These are phyloP conservation scores for Drosophila paulistorum DNA, from an alignment of 1,140 invertebrate genomes.

Conservation along the genomic window DNA sequence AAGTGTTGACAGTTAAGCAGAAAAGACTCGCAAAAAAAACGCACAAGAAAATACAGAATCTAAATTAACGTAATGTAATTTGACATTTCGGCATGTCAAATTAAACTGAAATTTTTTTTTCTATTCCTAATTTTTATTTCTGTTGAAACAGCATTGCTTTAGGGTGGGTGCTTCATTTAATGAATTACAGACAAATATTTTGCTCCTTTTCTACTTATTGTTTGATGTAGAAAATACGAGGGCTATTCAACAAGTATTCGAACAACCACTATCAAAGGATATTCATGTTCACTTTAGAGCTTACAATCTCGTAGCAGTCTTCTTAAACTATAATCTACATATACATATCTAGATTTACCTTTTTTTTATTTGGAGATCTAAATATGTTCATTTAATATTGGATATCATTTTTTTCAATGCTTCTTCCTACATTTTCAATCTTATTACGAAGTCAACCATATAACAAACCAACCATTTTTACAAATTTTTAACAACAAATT, in stretches of 20 bases:
- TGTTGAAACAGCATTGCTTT: slow-evolving; percentile 13
- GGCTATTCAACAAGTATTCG: not conserved
- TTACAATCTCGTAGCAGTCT: too few species aligned
- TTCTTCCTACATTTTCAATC: too few species aligned
- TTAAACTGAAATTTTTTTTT: slow-evolving; percentile 60
- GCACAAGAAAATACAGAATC: slow-evolving; percentile 39
- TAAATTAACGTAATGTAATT: slow-evolving; percentile 75
- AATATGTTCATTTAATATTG: too few species aligned
- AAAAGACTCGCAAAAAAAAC: slow-evolving; percentile 10
- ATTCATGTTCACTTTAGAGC: too few species aligned
- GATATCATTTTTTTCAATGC: too few species aligned
- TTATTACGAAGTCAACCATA: too few species aligned
- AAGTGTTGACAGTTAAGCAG: slow-evolving; percentile 39
- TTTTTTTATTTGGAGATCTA: too few species aligned
- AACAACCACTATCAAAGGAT: too few species aligned
- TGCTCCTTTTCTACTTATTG: slow-evolving; percentile 35
- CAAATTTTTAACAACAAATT: too few species aligned
- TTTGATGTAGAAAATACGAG: slow-evolving; percentile 17
- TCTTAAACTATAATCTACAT: too few species aligned
- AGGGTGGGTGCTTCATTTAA: slow-evolving; percentile 38
- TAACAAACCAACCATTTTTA: too few species aligned
- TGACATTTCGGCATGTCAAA: slow-evolving; percentile 70
- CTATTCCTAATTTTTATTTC: slow-evolving; percentile 23
- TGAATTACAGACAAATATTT: slow-evolving; percentile 54
- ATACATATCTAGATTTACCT: too few species aligned